Percentiles rank a stretch among this genome's conserved stretches.
Conservation (phyloP, 2,113 vertebrate species). For the Lampris megalopsis region DNA sequence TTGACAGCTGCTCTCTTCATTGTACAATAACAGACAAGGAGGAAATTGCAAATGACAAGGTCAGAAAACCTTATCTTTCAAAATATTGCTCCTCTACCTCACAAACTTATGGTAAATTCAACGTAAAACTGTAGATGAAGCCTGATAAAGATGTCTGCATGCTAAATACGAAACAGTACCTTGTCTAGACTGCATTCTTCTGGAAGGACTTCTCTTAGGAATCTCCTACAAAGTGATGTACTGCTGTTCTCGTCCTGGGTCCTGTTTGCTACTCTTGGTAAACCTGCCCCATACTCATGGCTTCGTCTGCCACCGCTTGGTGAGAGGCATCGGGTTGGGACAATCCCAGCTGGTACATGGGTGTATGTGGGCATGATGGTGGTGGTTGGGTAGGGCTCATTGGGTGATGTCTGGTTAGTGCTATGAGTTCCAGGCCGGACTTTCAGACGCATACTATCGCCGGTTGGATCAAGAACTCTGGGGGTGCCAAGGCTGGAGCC, state of each 20-base stretch:
- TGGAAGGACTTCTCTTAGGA: constrained; percentile 69
- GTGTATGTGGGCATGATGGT: constrained; percentile 1
- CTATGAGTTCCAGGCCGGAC: constrained; percentile 25
- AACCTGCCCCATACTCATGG: constrained; percentile 14
- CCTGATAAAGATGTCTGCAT: not conserved
- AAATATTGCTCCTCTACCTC: constrained; percentile 2
- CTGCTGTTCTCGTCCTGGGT: constrained; percentile 33
- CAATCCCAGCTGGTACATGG: constrained; percentile 36
- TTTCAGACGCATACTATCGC: constrained; percentile 18
- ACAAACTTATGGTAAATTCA: not conserved
- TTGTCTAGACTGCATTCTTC: constrained; percentile 46
- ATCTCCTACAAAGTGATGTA: constrained; percentile 67
- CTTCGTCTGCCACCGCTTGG: constrained; percentile 49
- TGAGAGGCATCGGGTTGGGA: constrained; percentile 74
- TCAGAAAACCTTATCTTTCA: constrained; percentile 11
- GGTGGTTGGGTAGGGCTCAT: constrained; percentile 9
- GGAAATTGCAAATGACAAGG: constrained; percentile 22
- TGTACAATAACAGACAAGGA: not conserved
- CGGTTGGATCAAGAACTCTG: constrained; percentile 24
- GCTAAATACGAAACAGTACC: constrained; percentile 45
- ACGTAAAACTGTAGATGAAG: not conserved
- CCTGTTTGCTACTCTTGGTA: constrained; percentile 13
- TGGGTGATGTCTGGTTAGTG: constrained; percentile 19
- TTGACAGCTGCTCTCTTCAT: constrained; percentile 24
- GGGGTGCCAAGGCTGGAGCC: constrained; percentile 46